A percentile compares a stretch with the other conserved stretches of the same genome.
Conservation (phyloP, 1,140 invertebrate genomes). For the Anoplolepis gracilipes region DNA sequence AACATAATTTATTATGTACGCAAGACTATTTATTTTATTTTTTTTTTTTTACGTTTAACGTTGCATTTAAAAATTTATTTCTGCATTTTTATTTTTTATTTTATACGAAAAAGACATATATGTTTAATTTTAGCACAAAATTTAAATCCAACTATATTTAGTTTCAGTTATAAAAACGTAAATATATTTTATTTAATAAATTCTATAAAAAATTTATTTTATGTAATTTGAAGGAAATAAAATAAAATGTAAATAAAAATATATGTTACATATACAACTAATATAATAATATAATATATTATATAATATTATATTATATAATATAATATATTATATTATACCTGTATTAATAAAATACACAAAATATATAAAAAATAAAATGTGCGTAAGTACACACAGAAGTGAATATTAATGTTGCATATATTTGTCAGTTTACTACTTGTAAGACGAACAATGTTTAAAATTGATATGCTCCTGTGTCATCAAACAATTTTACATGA, state of each 20-base stretch:
- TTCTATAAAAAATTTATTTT: not conserved
- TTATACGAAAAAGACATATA: not conserved
- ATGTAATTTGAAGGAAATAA: constrained; percentile 26
- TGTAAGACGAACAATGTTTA: constrained; percentile 28
- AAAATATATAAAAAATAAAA: constrained; percentile 14
- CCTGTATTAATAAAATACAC: not conserved
- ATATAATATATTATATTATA: no score
- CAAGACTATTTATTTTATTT: not conserved
- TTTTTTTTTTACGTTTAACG: no score
- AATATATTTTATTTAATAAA: not conserved
- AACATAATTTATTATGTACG: not conserved
- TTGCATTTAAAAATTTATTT: not conserved
- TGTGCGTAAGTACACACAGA: not conserved
- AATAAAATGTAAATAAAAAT: not conserved
- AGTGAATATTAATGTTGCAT: constrained; percentile 10
- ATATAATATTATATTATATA: no score
- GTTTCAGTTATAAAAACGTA: not conserved
- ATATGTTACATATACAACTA: no score
- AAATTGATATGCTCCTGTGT: not conserved
- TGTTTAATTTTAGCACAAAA: not conserved
- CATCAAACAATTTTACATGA: constrained; percentile 32
- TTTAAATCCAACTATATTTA: not conserved
- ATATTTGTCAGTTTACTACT: constrained; percentile 34
- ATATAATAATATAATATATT: no score
- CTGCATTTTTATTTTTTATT: constrained; percentile 2